Percentiles rank a stretch among this genome's conserved stretches.
Conservation (phyloP, 2,888 invertebrate genomes). For the Xestobium rufovillosum region DNA sequence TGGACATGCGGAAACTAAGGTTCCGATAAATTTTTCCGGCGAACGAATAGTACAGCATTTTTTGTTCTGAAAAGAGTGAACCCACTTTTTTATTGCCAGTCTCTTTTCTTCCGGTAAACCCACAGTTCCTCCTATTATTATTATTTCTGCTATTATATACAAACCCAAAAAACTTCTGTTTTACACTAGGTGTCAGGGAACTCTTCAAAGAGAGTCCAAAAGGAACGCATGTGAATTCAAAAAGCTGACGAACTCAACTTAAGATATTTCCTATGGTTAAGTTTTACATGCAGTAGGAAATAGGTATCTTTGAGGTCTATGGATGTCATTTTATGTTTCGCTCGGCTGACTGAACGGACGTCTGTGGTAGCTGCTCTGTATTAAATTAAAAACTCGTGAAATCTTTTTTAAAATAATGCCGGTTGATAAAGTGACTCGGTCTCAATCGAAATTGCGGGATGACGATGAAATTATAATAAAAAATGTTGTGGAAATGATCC, state of each 20-base stretch:
- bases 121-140: slow-evolving; percentile 12
- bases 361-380: no score
- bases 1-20: slow-evolving; percentile 24
- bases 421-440: no score
- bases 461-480: no score
- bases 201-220: slow-evolving; percentile 19
- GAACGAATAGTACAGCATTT: slow-evolving; percentile 19
- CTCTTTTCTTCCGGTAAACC: slow-evolving; percentile 14
- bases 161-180: slow-evolving; percentile 20
- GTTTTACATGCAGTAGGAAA: slow-evolving; percentile 15
- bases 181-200: slow-evolving; percentile 13
- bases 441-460: no score
- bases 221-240: slow-evolving; percentile 20
- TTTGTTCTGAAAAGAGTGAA: slow-evolving; percentile 2
- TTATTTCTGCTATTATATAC: no score
- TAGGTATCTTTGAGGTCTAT: slow-evolving; percentile 19
- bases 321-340: no score
- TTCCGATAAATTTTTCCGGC: slow-evolving; percentile 21
- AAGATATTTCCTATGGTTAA: slow-evolving; percentile 19
- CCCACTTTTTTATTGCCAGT: slow-evolving; percentile 3
- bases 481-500: no score
- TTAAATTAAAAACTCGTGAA: no score
- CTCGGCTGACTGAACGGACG: no score
- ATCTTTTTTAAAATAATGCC: no score
- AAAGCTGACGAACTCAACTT: slow-evolving; percentile 19